phyloP scores from a whole-genome alignment of 1,140 invertebrate species.

The Drosophila melanica region DNA sequence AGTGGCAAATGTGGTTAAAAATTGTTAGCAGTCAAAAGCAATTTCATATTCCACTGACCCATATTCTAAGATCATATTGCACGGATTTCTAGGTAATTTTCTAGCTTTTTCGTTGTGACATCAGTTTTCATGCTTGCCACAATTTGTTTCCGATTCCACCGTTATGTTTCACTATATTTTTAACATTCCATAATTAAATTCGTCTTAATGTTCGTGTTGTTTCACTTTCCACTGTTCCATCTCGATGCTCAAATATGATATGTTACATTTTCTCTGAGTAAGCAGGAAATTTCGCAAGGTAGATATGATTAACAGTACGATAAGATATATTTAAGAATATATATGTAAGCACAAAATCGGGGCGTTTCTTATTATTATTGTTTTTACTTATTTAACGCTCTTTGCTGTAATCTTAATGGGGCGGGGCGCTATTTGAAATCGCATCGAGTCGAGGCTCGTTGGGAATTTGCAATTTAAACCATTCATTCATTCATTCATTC shows the following conservation, averaged over 20 bases:
- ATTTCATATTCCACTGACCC: background rate
- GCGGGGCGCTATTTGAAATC: background rate
- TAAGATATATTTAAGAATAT: background rate
- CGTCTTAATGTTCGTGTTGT: no score
- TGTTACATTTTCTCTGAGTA: background rate
- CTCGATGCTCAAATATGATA: no score
- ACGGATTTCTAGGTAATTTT: no score
- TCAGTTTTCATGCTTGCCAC: no score
- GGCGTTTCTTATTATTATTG: background rate
- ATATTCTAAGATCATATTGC: background rate
- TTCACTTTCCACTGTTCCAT: no score
- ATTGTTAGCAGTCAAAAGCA: no score
- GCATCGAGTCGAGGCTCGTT: constrained; percentile 17
- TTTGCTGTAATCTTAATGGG: constrained; percentile 2
- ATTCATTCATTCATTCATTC: constrained; percentile 28
- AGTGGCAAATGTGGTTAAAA: no score
- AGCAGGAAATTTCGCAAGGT: constrained; percentile 18
- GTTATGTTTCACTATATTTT: no score
- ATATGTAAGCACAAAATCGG: background rate
- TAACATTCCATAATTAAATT: no score
- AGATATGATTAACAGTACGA: background rate
- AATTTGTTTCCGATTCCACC: no score
- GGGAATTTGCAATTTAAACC: constrained; percentile 10
- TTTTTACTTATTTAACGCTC: background rate
- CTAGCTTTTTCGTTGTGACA: no score